A percentile compares a stretch with the other conserved stretches of the same genome.
phyloP scores from a whole-genome alignment of 1,140 invertebrate genomes.

The Drosophila tristis region DNA sequence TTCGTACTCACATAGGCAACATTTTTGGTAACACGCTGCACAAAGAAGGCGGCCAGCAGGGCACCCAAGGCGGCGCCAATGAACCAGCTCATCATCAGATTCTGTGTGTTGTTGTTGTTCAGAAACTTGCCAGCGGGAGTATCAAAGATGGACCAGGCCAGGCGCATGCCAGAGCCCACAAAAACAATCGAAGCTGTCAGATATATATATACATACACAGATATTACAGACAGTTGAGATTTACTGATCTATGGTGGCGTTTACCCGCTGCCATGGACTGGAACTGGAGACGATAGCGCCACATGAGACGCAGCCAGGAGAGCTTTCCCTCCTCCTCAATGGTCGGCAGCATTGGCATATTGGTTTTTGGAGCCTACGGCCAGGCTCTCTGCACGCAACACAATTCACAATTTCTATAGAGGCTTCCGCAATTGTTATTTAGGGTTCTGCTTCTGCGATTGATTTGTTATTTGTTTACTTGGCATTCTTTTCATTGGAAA shows the following conservation, averaged over 20 bases:
- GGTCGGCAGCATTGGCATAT: constrained; percentile 71
- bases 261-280: constrained; percentile 74
- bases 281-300: constrained; percentile 74
- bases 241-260: no score
- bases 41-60: constrained; percentile 62
- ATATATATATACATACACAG: neutral
- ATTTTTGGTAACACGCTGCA: constrained; percentile 76
- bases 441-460: constrained; percentile 11
- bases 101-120: constrained; percentile 62
- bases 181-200: constrained; percentile 61
- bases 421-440: constrained; percentile 18
- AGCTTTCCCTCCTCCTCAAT: constrained; percentile 72
- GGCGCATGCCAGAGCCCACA: constrained; percentile 68
- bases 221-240: no score
- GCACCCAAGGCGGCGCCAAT: constrained; percentile 64
- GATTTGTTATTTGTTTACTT: constrained; percentile 52
- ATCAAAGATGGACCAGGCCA: constrained; percentile 74
- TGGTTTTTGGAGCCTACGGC: neutral
- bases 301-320: constrained; percentile 68
- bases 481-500: constrained; percentile 39
- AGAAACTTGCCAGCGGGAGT: constrained; percentile 70
- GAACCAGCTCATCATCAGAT: constrained; percentile 76
- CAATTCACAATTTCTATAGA: constrained; percentile 19
- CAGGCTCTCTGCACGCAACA: constrained; percentile 5
- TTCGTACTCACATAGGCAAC: constrained; percentile 73